Evolutionary conservation across 2,797 vertebrate species (phyloP), one percentile per base, ranked within the genome.

Genomic region (Phyllotis vaccarum): DNA sequence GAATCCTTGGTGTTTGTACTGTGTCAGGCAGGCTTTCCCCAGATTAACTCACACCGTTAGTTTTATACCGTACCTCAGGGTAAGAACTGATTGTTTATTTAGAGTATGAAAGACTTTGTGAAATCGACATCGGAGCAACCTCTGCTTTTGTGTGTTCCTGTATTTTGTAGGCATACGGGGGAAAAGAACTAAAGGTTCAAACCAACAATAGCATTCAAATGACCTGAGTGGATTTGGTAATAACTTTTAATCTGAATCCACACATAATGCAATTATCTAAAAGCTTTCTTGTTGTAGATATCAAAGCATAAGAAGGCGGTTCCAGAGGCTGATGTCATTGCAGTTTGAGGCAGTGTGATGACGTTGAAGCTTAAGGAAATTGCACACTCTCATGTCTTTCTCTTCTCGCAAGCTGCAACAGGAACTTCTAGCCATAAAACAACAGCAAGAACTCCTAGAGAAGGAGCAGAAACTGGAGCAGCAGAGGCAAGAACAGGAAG

Each of bases 381-480:
- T 98, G 97, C 98, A 97, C 95, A 98, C 98, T 98, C 98, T 99
- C 97, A 99, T 98, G 97, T 98, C 96, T 98, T 98, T 98, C 96
- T 98, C 98, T 98, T 98, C 97, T 98, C 98, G 98, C 98, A 99
- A 99, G 99, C 99, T 99, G 98, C 99, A 99, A 99, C 99, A 99
- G 98, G 99, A 99, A 99, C 99, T 99, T 95, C 99, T 99, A 98
- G 99, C 99, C 97, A 99, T 99, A 99, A 99, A 99, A 98, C 99
- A 99, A 95, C 99, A 99, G 97, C 99, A 99, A 99, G 99, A 99
- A 98, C 99, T 99, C 96, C 98, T 99, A 95, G 99, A 99, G 98
- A 99, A 99, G 98, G 99, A 99, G 96, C 99, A 99, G 98, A 99
- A 99, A 98, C 98, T 99, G 98, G 99, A 99, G 98, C 99, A 99